Base-by-base conservation (phyloP, 2,888 invertebrate species). In the Scaeva pyrastri region DNA sequence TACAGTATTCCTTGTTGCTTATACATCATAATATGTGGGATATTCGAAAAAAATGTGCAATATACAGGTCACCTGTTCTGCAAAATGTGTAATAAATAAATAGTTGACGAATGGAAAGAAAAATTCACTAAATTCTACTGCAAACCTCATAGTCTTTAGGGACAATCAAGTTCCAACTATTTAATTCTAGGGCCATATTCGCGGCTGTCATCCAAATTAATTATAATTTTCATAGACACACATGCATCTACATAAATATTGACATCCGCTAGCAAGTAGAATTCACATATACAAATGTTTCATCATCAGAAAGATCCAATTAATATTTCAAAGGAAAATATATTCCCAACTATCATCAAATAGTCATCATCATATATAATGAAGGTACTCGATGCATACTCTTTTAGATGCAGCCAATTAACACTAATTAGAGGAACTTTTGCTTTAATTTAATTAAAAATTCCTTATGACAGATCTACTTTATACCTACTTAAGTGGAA, bases 381-480 rank as follows among this genome's bases (percentile, higher is more conserved):
- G n/a, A n/a, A 19, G 16, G 16, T 10, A 8, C 31, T 5, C 31
- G n/a, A n/a, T n/a, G n/a, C n/a, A n/a, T n/a, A n/a, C n/a, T n/a
- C n/a, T n/a, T n/a, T n/a, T 43, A 56, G 56, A 31, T 58, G 39
- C 39, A 60, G 50, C 85, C 85, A 85, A 85, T 85, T 85, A 85
- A 85, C 81, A 77, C 76, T 85, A 85, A 85, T 85, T 85, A 60
- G 75, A 55, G 31, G 41, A n/a, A 39, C 48, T 68, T 36, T 43
- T 75, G n/a, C 55, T 12, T 56, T 21, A 14, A 41, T 21, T 11
- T 39, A 21, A 68, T 41, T 77, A 14, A 60, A 68, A 74, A 45
- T 70, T 45, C 11, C 6, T 60, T 19, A 11, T 12, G 31, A 45
- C 31, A n/a, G 8, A n/a, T 23, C 45, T 31, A 31, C 8, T 31